Conservation (phyloP, 2,797 vertebrate species). For the Coregonus suidteri region DNA sequence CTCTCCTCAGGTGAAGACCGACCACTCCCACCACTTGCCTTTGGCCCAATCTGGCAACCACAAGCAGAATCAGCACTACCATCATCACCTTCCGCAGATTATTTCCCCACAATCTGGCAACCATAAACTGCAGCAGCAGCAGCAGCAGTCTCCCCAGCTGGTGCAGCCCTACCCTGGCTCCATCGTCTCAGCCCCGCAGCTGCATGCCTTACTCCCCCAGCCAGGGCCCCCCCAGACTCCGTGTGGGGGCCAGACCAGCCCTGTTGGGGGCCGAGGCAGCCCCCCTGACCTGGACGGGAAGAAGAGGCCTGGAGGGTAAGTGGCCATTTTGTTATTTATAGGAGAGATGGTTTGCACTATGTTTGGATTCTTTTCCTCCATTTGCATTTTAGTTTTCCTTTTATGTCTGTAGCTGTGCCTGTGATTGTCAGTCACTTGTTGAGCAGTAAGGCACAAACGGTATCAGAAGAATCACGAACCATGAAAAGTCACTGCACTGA, state of each 20-base stretch:
- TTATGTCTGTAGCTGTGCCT: not conserved
- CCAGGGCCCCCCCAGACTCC: slow-evolving; percentile 63
- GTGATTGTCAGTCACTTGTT: not conserved
- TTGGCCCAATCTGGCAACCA: slow-evolving; percentile 72
- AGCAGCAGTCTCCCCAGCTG: slow-evolving; percentile 60
- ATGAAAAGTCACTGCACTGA: not conserved
- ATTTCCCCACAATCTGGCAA: slow-evolving; percentile 63
- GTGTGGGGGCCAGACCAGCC: slow-evolving; percentile 65
- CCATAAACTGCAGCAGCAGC: slow-evolving; percentile 70
- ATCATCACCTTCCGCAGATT: slow-evolving; percentile 37
- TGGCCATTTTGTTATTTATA: slow-evolving; percentile 15
- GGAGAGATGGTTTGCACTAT: not conserved
- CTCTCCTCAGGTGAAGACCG: slow-evolving; percentile 62
- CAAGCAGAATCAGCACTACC: slow-evolving; percentile 64
- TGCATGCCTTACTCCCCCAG: slow-evolving; percentile 77
- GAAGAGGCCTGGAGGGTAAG: slow-evolving; percentile 95
- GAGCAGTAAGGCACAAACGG: not conserved
- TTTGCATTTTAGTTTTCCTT: not conserved
- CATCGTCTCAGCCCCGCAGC: slow-evolving; percentile 63
- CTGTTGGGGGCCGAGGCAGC: slow-evolving; percentile 72
- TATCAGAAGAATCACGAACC: not conserved
- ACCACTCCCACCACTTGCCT: slow-evolving; percentile 58
- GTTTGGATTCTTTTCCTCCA: too few relatives aligned
- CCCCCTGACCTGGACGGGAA: slow-evolving; percentile 87
- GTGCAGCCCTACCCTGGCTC: slow-evolving; percentile 66